Evolutionary conservation across 1,140 invertebrate species (phyloP), one percentile per base, ranked within the genome.

Genomic region (Nylanderia fulva): DNA sequence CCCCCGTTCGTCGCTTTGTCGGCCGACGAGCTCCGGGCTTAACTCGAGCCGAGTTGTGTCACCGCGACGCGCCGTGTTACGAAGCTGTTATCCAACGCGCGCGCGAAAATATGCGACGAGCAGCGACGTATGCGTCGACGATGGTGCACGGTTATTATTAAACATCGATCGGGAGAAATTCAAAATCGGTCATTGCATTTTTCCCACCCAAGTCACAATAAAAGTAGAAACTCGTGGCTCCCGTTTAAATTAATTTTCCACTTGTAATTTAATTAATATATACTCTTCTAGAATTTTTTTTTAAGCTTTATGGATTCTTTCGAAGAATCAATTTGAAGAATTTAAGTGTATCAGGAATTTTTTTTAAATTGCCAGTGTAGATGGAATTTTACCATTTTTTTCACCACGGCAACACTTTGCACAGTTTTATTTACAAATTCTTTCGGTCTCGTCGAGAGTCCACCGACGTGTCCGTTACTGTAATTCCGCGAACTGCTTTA

Each of bases 21-120:
- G 42, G 66, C 18, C 74, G 72, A 63, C 56, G 69, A 58, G 68
- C 77, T 82, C 61, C 56, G 75, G 39, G 58, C 64, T 60, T 54
- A 75, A 69, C 74, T 66, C 58, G 75, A 63, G 1, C 76, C 52
- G 85, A 84, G 86, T 90, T 90, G 88, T 86, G 84, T 90, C 86
- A 90, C 72, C 48, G 88, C 75, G 75, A 29, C 80, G 74, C 74
- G 45, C 82, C 24, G 83, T 90, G 77, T 90, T 90, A 86, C 69
- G 85, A 79, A 64, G 75, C 66, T 86, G 77, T 90, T 88, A 90
- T 90, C 90, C 89, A 90, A 90, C 76, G 42, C 75, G 69, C 69
- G 75, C 82, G 52, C 74, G 88, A 64, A 87, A 87, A 85, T 76
- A 76, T 66, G 85, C 80, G 66, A 80, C 74, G 36, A 29, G 42